Conservation (phyloP, 1,140 invertebrate genomes). For the Micrasema minimum region DNA sequence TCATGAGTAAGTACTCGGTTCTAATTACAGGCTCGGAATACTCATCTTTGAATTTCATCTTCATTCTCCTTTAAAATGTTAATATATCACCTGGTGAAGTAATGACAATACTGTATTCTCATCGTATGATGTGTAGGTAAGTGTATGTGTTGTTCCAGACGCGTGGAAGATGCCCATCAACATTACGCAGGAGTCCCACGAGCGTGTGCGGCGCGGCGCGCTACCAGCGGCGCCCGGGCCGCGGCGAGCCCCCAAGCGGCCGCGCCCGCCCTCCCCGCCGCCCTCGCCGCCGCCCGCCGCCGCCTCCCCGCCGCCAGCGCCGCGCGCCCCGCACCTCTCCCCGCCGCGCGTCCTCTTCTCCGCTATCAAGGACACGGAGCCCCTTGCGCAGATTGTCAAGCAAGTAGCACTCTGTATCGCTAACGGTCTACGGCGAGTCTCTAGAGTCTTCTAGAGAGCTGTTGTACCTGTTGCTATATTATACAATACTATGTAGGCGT, state of each 20-base stretch:
- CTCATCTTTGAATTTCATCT: too few relatives aligned
- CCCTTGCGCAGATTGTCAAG: slow-evolving; percentile 60
- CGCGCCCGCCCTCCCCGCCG: slow-evolving; percentile 58
- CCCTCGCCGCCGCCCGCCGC: slow-evolving; percentile 46
- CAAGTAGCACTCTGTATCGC: neutral
- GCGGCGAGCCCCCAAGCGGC: slow-evolving; percentile 68
- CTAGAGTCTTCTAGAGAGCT: too few relatives aligned
- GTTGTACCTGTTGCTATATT: too few relatives aligned
- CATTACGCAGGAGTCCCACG: slow-evolving; percentile 86
- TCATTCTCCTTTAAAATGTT: too few relatives aligned
- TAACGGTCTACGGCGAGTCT: too few relatives aligned
- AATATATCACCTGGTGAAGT: too few relatives aligned
- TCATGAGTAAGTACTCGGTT: slow-evolving; percentile 89
- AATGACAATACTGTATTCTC: too few relatives aligned
- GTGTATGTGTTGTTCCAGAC: slow-evolving; percentile 65
- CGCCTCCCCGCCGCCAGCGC: slow-evolving; percentile 56
- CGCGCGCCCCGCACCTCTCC: slow-evolving; percentile 53
- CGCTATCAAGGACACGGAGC: slow-evolving; percentile 43
- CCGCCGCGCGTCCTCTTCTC: slow-evolving; percentile 71
- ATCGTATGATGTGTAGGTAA: too few relatives aligned
- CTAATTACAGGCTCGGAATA: too few relatives aligned
- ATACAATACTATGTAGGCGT: too few relatives aligned
- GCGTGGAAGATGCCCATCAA: slow-evolving; percentile 93
- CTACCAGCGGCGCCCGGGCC: slow-evolving; percentile 58
- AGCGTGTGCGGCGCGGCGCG: slow-evolving; percentile 76